Base-by-base conservation (phyloP, 2,113 vertebrate species). In the Numida meleagris region DNA sequence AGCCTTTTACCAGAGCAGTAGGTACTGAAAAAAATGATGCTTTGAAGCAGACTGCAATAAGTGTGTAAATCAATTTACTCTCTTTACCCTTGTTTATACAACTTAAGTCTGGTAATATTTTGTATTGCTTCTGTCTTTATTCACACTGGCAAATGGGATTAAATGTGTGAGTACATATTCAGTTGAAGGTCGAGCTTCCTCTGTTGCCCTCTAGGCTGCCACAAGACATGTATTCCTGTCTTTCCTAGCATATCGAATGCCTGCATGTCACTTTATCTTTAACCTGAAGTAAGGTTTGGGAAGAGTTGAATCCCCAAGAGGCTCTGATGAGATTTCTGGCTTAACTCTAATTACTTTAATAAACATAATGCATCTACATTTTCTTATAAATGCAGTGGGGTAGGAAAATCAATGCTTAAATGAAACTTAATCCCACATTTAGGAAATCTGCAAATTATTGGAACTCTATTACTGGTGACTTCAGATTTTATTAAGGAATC, bases 281-380 rank as follows among this genome's bases (percentile, higher is more conserved):
- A 36, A 25, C 50, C 66, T 76, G 77, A 80, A 58, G 33, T 78
- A 29, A 67, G 20, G 10, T 67, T 82, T 81, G 59, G n/a, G 25
- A 80, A 82, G 42, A 71, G 46, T 31, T 82, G 79, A 82, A 91
- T 74, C 90, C 70, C 65, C 53, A 65, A 36, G 65, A 65, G 72
- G 15, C 4, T 88, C 42, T 71, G 45, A 42, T 3, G 15, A 80
- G 82, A 73, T 77, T 95, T 95, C 83, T 68, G 51, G 74, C 86
- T 87, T 71, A 89, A 80, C n/a, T 33, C 68, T 68, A 67, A 63
- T 95, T 86, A 65, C 70, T 92, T 63, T 63, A 76, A 46, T 36
- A 80, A 92, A 86, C 74, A 78, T 33, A 55, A 21, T 51, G 46
- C 53, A 53, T 83, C 91, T 91, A 18, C 61, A 65, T 93, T 93